Percentiles rank a stretch among this genome's conserved stretches.
phyloP scores from a whole-genome alignment of 2,888 invertebrate species.

The Troglohyphantes excavatus region DNA sequence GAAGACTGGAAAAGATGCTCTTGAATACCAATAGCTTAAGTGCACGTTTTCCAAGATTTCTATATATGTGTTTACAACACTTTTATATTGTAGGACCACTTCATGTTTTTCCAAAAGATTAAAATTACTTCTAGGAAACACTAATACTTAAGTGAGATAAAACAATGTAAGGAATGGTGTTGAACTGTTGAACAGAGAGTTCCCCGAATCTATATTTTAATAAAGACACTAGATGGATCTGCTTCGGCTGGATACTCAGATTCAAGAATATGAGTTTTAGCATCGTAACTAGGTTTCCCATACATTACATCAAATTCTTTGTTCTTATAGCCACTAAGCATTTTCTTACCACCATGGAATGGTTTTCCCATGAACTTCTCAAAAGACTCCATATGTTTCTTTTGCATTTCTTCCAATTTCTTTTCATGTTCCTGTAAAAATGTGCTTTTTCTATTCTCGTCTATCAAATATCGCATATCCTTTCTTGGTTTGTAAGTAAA shows the following conservation, averaged over 20 bases:
- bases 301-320: not conserved
- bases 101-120: not conserved
- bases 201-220: not conserved
- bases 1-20: too few relatives aligned
- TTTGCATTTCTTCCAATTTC: slow-evolving; percentile 49
- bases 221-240: not conserved
- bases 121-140: not conserved
- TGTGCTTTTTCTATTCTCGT: not conserved
- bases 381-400: slow-evolving; percentile 37
- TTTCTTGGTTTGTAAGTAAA: slow-evolving; percentile 26
- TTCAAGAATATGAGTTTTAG: not conserved
- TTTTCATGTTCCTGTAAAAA: slow-evolving; percentile 52
- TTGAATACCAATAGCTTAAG: too few relatives aligned
- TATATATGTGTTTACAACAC: too few relatives aligned
- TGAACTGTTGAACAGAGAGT: not conserved
- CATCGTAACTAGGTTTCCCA: not conserved
- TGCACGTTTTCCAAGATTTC: too few relatives aligned
- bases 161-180: not conserved
- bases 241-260: not conserved
- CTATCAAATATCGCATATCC: slow-evolving; percentile 4
- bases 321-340: not conserved
- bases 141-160: not conserved
- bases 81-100: too few relatives aligned
- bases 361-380: slow-evolving; percentile 32
- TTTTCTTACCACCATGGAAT: not conserved